These are phyloP conservation scores for Bergia sp. DNA, from an alignment of 92 coral and sea anemone genomes.

Conservation along the genomic window DNA sequence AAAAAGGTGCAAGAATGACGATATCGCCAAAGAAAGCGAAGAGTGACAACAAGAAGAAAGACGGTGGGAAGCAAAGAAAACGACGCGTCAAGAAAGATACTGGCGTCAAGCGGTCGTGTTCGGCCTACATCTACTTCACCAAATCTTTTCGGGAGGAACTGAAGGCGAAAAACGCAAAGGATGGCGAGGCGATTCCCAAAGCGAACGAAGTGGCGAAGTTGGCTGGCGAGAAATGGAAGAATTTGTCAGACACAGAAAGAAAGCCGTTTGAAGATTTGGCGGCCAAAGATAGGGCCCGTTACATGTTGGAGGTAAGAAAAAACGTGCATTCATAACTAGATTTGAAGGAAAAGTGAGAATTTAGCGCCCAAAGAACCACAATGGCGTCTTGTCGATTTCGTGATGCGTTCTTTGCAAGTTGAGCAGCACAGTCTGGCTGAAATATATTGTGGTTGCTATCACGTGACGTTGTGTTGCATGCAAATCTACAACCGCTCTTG, in stretches of 20 bases:
- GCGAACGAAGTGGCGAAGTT: constrained; percentile 96
- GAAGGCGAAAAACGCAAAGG: constrained; percentile 74
- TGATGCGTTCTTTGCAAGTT: constrained; percentile 21
- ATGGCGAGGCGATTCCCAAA: constrained; percentile 74
- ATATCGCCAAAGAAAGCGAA: constrained; percentile 84
- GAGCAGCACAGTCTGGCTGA: constrained; percentile 11
- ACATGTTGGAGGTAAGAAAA: constrained; percentile 75
- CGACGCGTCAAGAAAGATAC: constrained; percentile 66
- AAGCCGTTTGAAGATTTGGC: constrained; percentile 72
- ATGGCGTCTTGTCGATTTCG: constrained; percentile 22
- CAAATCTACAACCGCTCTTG: not conserved
- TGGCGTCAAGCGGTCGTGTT: constrained; percentile 80
- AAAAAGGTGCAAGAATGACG: constrained; percentile 56
- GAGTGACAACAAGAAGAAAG: constrained; percentile 61
- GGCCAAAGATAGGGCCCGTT: constrained; percentile 73
- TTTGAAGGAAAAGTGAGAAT: constrained; percentile 9
- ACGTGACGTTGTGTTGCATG: constrained; percentile 44
- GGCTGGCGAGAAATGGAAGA: constrained; percentile 89
- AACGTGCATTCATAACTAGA: constrained; percentile 17
- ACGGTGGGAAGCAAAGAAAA: constrained; percentile 42
- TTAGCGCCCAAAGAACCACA: constrained; percentile 15
- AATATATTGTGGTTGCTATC: not conserved
- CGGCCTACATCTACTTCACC: constrained; percentile 93
- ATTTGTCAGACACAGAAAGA: constrained; percentile 70
- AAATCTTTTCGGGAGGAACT: constrained; percentile 76